Conservation (phyloP, 2,888 invertebrate genomes). For the Polyommatus icarus region DNA sequence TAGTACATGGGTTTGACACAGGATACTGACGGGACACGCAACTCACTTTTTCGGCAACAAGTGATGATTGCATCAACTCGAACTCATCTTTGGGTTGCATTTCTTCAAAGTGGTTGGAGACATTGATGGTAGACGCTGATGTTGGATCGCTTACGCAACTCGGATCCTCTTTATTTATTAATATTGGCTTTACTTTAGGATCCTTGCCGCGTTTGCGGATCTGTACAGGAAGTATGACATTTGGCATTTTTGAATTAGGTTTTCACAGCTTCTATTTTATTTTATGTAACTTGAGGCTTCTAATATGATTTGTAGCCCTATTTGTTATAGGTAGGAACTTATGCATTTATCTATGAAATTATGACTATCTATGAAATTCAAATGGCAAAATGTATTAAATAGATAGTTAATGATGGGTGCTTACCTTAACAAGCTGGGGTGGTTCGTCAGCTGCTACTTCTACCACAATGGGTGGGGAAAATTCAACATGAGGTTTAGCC, state of each 20-base stretch:
- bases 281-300: not conserved
- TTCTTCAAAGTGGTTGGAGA: conserved; percentile 87
- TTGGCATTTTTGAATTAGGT: not conserved
- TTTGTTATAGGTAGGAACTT: not conserved
- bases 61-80: conserved; percentile 71
- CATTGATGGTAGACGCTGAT: conserved; percentile 62
- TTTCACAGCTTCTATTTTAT: not conserved
- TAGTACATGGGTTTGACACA: not conserved
- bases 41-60: conserved; percentile 74
- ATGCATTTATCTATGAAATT: not conserved
- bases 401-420: not conserved
- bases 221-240: conserved; percentile 58
- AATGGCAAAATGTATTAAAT: not conserved
- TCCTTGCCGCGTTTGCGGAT: conserved; percentile 85
- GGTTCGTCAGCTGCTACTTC: conserved; percentile 79
- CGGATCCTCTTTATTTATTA: conserved; percentile 86
- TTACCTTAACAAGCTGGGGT: conserved; percentile 37
- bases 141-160: conserved; percentile 78
- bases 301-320: not conserved
- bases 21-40: conserved; percentile 34
- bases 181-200: conserved; percentile 87
- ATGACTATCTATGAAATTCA: not conserved
- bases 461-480: conserved; percentile 82
- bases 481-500: conserved; percentile 83
- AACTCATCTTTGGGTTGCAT: conserved; percentile 91